phyloP scores from a whole-genome alignment of 2,888 invertebrate genomes.

The Galerucella pusilla region DNA sequence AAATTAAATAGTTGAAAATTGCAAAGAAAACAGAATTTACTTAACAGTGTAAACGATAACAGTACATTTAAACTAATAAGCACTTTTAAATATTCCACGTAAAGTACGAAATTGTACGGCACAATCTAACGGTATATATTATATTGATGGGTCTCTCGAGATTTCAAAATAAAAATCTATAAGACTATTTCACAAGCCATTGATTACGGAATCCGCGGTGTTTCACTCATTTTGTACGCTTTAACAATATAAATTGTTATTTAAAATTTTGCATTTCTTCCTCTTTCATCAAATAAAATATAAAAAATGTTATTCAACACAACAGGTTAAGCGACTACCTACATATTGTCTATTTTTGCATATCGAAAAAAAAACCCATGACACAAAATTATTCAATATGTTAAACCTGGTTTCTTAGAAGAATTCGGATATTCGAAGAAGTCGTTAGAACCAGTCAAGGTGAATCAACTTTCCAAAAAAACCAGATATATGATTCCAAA shows the following conservation, averaged over 20 bases:
- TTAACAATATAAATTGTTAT: neutral
- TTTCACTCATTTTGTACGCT: neutral
- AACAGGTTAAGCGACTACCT: neutral
- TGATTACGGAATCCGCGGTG: conserved; percentile 19
- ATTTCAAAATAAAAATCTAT: conserved; percentile 21
- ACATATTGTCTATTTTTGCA: neutral
- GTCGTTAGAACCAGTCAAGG: neutral
- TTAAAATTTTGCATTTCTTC: neutral
- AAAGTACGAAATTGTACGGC: conserved; percentile 27
- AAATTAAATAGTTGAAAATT: conserved; percentile 23
- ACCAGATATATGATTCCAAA: neutral
- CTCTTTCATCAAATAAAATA: neutral
- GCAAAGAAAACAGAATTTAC: conserved; percentile 26
- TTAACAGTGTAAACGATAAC: conserved; percentile 30
- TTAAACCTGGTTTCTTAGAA: neutral
- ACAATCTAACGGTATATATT: conserved; percentile 17
- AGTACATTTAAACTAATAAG: conserved; percentile 20
- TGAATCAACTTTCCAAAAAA: neutral
- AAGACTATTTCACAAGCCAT: conserved; percentile 27
- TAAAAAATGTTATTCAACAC: neutral
- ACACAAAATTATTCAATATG: neutral
- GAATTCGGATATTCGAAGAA: neutral
- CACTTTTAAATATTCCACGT: conserved; percentile 29
- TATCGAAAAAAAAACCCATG: neutral
- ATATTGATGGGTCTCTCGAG: conserved; percentile 7